Conservation (phyloP, 2,888 invertebrate genomes). For the Branchipolynoe longqiensis region DNA sequence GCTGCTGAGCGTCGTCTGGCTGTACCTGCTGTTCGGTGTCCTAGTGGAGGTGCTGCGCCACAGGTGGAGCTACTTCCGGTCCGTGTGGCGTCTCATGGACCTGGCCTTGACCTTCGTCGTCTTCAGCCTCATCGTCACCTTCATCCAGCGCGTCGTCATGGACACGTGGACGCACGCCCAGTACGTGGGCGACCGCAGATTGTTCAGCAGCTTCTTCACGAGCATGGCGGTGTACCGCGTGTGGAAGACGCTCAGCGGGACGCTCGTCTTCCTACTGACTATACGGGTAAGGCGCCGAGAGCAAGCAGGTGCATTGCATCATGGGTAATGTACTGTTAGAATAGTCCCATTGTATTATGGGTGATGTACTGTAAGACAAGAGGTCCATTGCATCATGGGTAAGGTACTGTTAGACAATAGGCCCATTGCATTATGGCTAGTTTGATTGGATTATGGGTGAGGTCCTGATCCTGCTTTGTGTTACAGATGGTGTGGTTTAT, state of each 20-base stretch:
- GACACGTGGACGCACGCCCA: constrained; percentile 78
- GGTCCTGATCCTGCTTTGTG: too few relatives aligned
- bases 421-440: too few relatives aligned
- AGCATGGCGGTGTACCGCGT: constrained; percentile 79
- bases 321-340: too few relatives aligned
- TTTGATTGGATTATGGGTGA: too few relatives aligned
- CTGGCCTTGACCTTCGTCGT: constrained; percentile 75
- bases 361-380: too few relatives aligned
- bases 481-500: too few relatives aligned
- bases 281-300: constrained; percentile 81
- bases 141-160: constrained; percentile 78
- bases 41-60: constrained; percentile 70
- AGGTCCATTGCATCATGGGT: too few relatives aligned
- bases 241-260: constrained; percentile 81
- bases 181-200: constrained; percentile 74
- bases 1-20: constrained; percentile 74
- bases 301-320: too few relatives aligned
- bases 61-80: constrained; percentile 73
- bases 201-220: constrained; percentile 73
- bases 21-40: constrained; percentile 78
- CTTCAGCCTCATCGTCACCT: constrained; percentile 75
- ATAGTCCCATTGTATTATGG: too few relatives aligned
- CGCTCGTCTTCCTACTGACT: constrained; percentile 82
- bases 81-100: constrained; percentile 80
- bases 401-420: too few relatives aligned